phyloP scores from a whole-genome alignment of 2,888 invertebrate genomes.

The Hirtodrosophila confusa region DNA sequence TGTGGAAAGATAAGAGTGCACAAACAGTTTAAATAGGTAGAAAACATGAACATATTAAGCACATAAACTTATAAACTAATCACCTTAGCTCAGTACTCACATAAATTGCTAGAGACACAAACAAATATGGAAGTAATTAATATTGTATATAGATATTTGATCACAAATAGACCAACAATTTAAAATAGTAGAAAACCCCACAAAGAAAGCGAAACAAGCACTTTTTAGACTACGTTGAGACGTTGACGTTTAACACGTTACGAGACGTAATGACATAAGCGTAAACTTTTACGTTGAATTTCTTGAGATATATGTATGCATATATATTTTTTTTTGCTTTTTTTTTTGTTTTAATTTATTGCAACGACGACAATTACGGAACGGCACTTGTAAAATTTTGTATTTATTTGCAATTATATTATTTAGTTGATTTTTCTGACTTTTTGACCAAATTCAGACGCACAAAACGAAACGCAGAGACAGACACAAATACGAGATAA shows the following conservation, averaged over 20 bases:
- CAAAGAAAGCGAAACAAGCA: conserved; percentile 70
- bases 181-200: conserved; percentile 39
- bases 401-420: conserved; percentile 14
- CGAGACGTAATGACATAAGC: conserved; percentile 74
- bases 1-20: conserved; percentile 20
- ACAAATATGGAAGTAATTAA: conserved; percentile 41
- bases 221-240: conserved; percentile 42
- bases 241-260: conserved; percentile 57
- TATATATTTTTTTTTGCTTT: conserved; percentile 1
- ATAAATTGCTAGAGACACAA: conserved; percentile 59
- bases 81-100: conserved; percentile 57
- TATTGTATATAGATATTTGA: conserved; percentile 18
- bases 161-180: conserved; percentile 11
- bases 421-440: conserved; percentile 10
- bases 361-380: conserved; percentile 54
- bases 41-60: conserved; percentile 16
- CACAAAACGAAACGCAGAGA: conserved; percentile 55
- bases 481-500: conserved; percentile 49
- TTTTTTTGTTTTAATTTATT: conserved; percentile 11
- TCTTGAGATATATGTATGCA: background rate
- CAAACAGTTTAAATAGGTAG: conserved; percentile 2
- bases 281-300: conserved; percentile 46
- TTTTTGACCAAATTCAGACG: conserved; percentile 37
- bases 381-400: conserved; percentile 52
- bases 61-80: conserved; percentile 50